Evolutionary conservation across 92 coral and sea anemone species (phyloP).

Genomic region (Umimayanthus kanabou): DNA sequence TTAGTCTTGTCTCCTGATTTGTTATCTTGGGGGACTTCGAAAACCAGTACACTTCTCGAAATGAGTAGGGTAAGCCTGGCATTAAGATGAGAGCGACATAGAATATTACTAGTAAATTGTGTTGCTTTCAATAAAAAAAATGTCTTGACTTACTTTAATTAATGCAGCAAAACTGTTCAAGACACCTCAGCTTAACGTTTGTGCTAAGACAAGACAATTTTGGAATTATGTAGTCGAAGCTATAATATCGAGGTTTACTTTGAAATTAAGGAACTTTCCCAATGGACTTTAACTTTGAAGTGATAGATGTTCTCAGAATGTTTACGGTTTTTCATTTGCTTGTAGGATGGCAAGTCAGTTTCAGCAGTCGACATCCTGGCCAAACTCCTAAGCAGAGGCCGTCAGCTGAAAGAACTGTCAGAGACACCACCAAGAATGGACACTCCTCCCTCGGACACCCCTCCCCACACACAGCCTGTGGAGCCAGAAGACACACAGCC

Average conservation of each 20-base stretch:
- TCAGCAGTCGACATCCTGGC: slow-evolving; percentile 86
- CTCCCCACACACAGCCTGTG: slow-evolving; percentile 51
- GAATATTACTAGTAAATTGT: too few relatives aligned
- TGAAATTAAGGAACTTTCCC: neutral
- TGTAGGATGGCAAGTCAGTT: slow-evolving; percentile 56
- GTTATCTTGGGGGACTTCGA: too few relatives aligned
- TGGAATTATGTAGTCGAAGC: too few relatives aligned
- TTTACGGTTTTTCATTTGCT: neutral
- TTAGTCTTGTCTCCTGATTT: too few relatives aligned
- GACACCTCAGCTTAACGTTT: too few relatives aligned
- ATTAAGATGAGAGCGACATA: too few relatives aligned
- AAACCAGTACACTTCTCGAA: too few relatives aligned
- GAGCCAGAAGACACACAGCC: slow-evolving; percentile 47
- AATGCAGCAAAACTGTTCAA: too few relatives aligned
- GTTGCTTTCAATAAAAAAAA: too few relatives aligned
- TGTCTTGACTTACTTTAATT: too few relatives aligned
- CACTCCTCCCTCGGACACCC: slow-evolving; percentile 35
- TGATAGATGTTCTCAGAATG: neutral
- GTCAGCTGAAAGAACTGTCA: slow-evolving; percentile 67
- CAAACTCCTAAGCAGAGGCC: slow-evolving; percentile 81
- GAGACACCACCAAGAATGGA: slow-evolving; percentile 41
- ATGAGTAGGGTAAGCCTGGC: too few relatives aligned
- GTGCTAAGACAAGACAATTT: too few relatives aligned
- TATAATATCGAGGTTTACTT: neutral
- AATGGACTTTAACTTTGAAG: neutral